Evolutionary conservation across 2,888 invertebrate genomes (phyloP), one percentile per base, ranked within the genome.

Genomic region (Cremastobaeus sp.): DNA sequence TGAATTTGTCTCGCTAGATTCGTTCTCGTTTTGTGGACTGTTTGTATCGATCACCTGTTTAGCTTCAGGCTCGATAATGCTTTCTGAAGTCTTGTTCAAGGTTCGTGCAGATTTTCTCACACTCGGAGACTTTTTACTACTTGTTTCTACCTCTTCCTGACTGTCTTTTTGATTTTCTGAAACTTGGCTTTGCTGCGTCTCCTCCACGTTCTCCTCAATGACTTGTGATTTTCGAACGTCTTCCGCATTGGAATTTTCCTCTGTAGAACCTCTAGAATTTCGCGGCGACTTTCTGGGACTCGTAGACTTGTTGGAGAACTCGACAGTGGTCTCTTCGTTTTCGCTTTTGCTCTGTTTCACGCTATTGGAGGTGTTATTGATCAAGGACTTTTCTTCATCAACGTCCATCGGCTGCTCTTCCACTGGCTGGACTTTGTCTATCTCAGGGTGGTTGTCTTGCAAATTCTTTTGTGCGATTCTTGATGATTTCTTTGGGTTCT

Each of bases 201-300:
- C n/a, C 0, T 8, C 21, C 12, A 30, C 55, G 5, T 18, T 18
- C 11, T 45, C 45, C 14, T 43, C 45, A 18, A 6, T 25, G 8
- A 1, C 1, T 3, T 76, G 80, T 5, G 47, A 14, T 8, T 62
- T 77, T 0, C 28, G 18, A 9, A 11, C 37, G n/a, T 12, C 45
- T 14, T 68, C 79, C 0, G 54, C n/a, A n/a, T n/a, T n/a, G n/a
- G n/a, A n/a, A n/a, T n/a, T n/a, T 8, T 6, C 25, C 25, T 25
- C 25, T 8, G 20, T 3, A 15, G 14, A 8, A 4, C 34, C 15
- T 35, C 4, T 57, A 2, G 14, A 15, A 12, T 25, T 48, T 39
- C 55, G 37, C 4, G 68, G 48, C 50, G 43, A 52, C 60, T 81
- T 81, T 5, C 79, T 80, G 0, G 50, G 70, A 48, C 55, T 70